Base-by-base conservation (phyloP, 1,140 invertebrate species). In the Cyphomyrmex costatus region DNA sequence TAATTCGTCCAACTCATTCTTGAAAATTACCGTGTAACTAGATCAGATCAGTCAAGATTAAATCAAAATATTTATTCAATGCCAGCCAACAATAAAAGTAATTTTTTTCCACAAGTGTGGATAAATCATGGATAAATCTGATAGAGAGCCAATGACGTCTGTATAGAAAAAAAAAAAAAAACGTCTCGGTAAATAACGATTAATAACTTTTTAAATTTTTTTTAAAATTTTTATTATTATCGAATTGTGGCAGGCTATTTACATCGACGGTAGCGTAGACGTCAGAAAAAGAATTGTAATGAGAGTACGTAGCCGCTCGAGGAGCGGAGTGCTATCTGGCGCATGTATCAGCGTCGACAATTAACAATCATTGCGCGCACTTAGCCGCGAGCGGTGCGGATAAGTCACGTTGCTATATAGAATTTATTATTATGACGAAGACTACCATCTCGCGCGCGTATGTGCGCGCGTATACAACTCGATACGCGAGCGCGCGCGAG, bases 391-490 rank as follows among this genome's bases (percentile, higher is more conserved):
- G 86, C 88, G 61, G 30, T 60, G 76, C 84, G 92, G 91, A 93
- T 93, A 94, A 94, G 93, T 94, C 93, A 93, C 93, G 93, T 93
- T 93, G 92, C 88, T 78, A 90, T 89, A 74, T 92, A 91, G 92
- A 92, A 94, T 93, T 94, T 94, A 93, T 94, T 92, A 93, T 94
- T 92, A 89, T 89, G 66, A 85, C 89, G 63, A 56, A 66, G 36
- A 46, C 65, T 56, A 60, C 24, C 27, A 71, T 51, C 27, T 65
- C 82, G 4, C 49, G 65, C 61, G 53, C 56, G 27, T 49, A 30
- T 83, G 53, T 58, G 53, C 65, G 58, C 27, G 46, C 33, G 49
- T 0, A 12, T 36, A n/a, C n/a, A n/a, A 14, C 30, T 30, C 51
- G 58, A 63, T 66, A 19, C 42, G 24, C 61, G 66, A 33, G 63